Conservation (phyloP, 2,797 vertebrate species). For the Scolopax rusticola region DNA sequence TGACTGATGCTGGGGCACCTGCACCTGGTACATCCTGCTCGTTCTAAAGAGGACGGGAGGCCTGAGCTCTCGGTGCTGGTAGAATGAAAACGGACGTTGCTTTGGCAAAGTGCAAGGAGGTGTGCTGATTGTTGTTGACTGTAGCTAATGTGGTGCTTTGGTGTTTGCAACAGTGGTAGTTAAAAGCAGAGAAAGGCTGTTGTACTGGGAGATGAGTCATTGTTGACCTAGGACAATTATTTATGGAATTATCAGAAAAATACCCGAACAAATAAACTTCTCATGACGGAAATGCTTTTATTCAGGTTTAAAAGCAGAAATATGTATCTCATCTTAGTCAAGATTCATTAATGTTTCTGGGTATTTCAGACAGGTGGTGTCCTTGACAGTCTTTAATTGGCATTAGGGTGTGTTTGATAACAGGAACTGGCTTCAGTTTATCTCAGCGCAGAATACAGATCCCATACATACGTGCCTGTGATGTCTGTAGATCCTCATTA, state of each 20-base stretch:
- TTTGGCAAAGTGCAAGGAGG: background rate
- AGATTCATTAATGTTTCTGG: background rate
- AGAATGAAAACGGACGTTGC: background rate
- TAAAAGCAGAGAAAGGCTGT: too few species aligned
- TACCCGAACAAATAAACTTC: background rate
- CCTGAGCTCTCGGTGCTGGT: background rate
- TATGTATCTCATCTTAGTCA: background rate
- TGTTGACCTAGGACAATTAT: background rate
- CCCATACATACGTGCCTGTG: rapidly evolving
- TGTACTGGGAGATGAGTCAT: background rate
- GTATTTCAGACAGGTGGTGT: background rate
- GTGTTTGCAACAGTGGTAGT: background rate
- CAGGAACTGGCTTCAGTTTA: background rate
- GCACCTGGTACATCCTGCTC: rapidly evolving
- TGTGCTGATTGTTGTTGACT: background rate
- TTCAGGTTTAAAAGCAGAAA: background rate
- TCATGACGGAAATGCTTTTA: background rate
- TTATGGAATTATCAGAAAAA: background rate
- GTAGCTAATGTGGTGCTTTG: background rate
- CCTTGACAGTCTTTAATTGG: background rate
- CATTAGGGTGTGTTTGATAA: background rate
- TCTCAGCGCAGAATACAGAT: background rate
- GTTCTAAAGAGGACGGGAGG: background rate
- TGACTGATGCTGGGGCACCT: background rate
- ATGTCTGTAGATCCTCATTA: background rate